Base-by-base conservation (phyloP, 2,113 vertebrate genomes). In the Caretta caretta region DNA sequence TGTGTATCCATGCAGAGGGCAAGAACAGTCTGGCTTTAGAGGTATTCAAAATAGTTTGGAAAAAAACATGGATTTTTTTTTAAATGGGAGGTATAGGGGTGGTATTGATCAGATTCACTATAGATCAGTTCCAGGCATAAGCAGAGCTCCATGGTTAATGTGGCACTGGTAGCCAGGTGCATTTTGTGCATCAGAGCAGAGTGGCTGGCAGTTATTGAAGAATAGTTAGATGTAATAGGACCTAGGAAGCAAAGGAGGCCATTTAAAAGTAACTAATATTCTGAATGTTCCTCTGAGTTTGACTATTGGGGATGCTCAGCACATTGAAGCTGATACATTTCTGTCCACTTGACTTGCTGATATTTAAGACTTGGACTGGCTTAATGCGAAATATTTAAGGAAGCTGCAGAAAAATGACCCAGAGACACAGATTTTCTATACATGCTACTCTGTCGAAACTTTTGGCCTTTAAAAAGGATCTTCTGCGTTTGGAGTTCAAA, bases 301-400 rank as follows among this genome's bases (percentile, higher is more conserved):
- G 48, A 19, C 65, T 92, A 27, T 2, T 0, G 2, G 5, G 6
- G 5, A n/a, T 86, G n/a, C 81, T 85, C 65, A 92, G 51, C 42
- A 86, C n/a, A 22, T 24, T 49, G 7, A 25, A 48, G 25, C 42
- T 56, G 24, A 89, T 90, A 72, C 6, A 51, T 93, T 96, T 87
- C 75, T 91, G 24, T 54, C 86, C 0, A 13, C 81, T 93, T 84
- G 27, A 79, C 91, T 93, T 93, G 14, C 87, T 48, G 48, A 69
- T 82, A 93, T 96, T 93, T 80, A 86, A 90, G 17, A 72, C 25
- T n/a, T 88, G 27, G 2, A 93, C 20, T 72, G 83, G 29, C 69
- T 90, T 83, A 89, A 75, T 24, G 29, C n/a, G 65, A 91, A 83
- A 54, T 75, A 3, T 65, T 91, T 83, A 57, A 79, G 42, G 19